Evolutionary conservation across 2,888 invertebrate species (phyloP).

Genomic region (Tigriopus californicus): DNA sequence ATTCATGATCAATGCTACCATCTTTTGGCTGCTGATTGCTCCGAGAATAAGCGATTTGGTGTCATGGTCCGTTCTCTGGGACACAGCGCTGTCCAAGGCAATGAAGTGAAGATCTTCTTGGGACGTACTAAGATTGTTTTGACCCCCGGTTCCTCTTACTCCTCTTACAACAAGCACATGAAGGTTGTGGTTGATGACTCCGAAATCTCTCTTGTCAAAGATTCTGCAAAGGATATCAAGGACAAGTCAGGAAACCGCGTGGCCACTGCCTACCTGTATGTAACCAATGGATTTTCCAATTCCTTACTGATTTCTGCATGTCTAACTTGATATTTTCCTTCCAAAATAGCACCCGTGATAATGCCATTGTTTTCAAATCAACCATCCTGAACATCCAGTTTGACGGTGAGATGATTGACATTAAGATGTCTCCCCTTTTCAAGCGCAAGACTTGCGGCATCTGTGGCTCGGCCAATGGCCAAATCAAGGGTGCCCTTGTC

Average conservation of each 20-base stretch:
- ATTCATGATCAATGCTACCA: constrained; percentile 11
- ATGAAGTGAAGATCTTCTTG: constrained; percentile 8
- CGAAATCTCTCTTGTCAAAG: neutral
- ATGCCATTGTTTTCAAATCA: neutral
- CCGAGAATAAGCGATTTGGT: neutral
- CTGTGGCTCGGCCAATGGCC: constrained; percentile 14
- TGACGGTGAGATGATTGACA: constrained; percentile 1
- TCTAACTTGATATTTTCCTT: neutral
- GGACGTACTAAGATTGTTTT: neutral
- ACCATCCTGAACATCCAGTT: neutral
- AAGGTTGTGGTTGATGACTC: neutral
- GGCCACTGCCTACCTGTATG: neutral
- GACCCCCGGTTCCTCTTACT: constrained; percentile 6
- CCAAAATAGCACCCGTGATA: neutral
- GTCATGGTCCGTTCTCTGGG: constrained; percentile 4
- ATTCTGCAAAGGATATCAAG: too few species aligned
- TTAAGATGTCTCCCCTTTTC: neutral
- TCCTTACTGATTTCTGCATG: too few species aligned
- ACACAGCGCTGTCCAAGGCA: neutral
- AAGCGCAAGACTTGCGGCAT: constrained; percentile 13
- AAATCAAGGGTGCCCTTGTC: constrained; percentile 2
- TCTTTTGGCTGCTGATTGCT: constrained; percentile 14
- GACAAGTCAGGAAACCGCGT: neutral
- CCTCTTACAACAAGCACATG: neutral
- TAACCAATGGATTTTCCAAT: neutral